Base-by-base conservation (phyloP, 2,888 invertebrate species). In the Aleiodes leptofemur region DNA sequence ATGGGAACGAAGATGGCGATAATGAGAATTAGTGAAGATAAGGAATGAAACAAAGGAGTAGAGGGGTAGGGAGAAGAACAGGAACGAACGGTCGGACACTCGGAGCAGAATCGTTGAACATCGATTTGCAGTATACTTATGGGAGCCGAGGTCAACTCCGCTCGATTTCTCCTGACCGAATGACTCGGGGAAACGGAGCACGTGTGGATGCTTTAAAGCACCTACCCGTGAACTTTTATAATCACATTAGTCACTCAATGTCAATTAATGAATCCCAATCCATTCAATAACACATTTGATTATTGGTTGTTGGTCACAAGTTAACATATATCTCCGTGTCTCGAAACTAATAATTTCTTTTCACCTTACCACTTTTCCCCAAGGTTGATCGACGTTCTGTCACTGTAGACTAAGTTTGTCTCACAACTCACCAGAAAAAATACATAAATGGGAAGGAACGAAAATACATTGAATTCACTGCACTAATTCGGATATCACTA, bases 181-280 rank as follows among this genome's bases (percentile, higher is more conserved):
- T 76, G 76, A 76, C 76, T 76, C 72, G 68, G 68, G 72, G 51
- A 76, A 76, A 72, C 68, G n/a, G 61, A 76, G 69, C 72, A 72
- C 72, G 69, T 76, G 72, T 75, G 70, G 66, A 72, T 70, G 61
- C 74, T 71, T 73, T 68, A 68, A 31, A 43, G 48, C 68, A 34
- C 75, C 34, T 48, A 48, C 71, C 66, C 70, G 55, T 74, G 48
- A 74, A 74, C 74, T 69, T 38, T 16, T n/a, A 29, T 31, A 38
- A 55, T 64, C 48, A 29, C 53, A 14, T 38, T 16, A 29, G 57
- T 59, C 16, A 31, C 38, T 48, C 48, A 29, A 61, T 59, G 11
- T 56, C 11, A 56, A 48, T 48, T 5, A 48, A 71, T 71, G 34
- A 55, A 14, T 50, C 11, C 23, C 23, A 48, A 4, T 43, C 6